Evolutionary conservation across 2,113 vertebrate genomes (phyloP).

Genomic region (Hippocampus mohnikei): DNA sequence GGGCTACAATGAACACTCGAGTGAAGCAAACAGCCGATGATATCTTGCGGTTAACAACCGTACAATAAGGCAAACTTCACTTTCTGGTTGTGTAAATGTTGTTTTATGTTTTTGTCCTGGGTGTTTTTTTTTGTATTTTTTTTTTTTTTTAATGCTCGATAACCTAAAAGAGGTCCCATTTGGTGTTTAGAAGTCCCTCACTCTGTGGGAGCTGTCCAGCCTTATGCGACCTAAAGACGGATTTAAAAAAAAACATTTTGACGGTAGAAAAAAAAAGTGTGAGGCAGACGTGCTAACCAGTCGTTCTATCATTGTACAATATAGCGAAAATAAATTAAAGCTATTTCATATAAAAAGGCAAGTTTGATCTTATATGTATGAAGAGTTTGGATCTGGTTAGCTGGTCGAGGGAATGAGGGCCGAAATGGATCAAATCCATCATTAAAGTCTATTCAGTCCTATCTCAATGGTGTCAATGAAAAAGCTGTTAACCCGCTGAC

Average conservation of each 20-base stretch:
- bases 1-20: constrained; percentile 35
- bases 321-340: neutral
- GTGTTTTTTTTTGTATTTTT: no score
- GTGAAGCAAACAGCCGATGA: constrained; percentile 47
- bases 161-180: neutral
- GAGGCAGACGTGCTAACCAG: no score
- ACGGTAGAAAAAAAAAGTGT: no score
- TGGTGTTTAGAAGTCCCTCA: neutral
- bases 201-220: no score
- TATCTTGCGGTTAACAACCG: constrained; percentile 30
- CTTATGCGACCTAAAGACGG: no score
- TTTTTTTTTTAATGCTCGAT: neutral
- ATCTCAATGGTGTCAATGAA: constrained; percentile 54
- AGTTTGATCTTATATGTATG: no score
- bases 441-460: constrained; percentile 64
- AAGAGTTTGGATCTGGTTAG: no score
- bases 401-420: neutral
- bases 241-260: no score
- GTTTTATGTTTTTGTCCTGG: no score
- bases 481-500: constrained; percentile 64
- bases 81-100: neutral
- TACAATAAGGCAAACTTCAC: neutral
- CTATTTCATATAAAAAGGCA: neutral
- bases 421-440: constrained; percentile 63
- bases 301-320: neutral